Evolutionary conservation across 2,797 vertebrate species (phyloP), one percentile per base, ranked within the genome.

Genomic region (Myotis vivesi): DNA sequence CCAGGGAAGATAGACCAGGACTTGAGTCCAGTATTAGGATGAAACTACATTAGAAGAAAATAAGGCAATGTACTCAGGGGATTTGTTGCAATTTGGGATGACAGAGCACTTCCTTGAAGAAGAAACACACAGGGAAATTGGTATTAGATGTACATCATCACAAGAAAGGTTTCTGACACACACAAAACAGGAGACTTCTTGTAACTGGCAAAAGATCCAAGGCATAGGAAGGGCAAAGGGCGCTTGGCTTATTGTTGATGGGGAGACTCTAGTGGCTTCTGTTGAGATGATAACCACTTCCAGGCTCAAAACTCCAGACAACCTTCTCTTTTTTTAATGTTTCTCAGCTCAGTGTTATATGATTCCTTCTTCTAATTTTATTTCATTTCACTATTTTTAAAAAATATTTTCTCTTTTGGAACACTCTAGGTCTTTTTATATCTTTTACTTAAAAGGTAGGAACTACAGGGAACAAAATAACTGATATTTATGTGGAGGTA

Each of bases 221-320:
- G 64, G 1, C 17, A 0, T 10, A 59, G 44, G 20, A 85, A 15
- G 22, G 7, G 3, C 1, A 49, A 17, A 1, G 0, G 0, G 19
- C 13, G 6, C n/a, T 20, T 28, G 73, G n/a, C 19, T 25, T 20
- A 30, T 9, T 33, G 20, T 25, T 59, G n/a, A 28, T 11, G 22
- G 69, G 1, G 0, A 55, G 23, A 46, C 3, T 73, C 46, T 8
- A 16, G 6, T 11, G 3, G 30, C 8, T 36, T 84, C n/a, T 6
- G 2, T 9, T 19, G 17, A 38, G 33, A 75, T 46, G 19, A 88
- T 51, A 76, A 46, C 33, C 22, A 41, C 30, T 19, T 11, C 49
- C 28, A 85, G 16, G 7, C 20, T 76, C n/a, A 49, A 46, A 81
- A 77, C 8, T n/a, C 23, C 16, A 80, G 33, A 0, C 20, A 53